phyloP scores from a whole-genome alignment of 1,140 invertebrate genomes.

The Trachymyrmex septentrionalis region DNA sequence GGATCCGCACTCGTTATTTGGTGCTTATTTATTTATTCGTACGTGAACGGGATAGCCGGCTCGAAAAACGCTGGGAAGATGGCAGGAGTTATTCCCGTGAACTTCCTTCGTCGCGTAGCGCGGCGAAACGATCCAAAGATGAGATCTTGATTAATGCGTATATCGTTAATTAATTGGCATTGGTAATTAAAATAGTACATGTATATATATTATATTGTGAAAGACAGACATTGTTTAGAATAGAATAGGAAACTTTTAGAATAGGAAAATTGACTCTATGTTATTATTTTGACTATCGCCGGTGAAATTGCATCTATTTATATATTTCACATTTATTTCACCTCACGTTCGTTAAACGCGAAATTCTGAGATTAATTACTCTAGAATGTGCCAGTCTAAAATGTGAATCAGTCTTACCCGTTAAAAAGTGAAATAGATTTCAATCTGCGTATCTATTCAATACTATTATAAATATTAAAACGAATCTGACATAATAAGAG shows the following conservation, averaged over 20 bases:
- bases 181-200: neutral
- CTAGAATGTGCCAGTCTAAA: neutral
- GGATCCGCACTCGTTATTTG: constrained; percentile 42
- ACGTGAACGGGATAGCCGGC: neutral
- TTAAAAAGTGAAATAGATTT: constrained; percentile 5
- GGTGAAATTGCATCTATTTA: neutral
- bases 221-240: constrained; percentile 1
- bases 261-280: neutral
- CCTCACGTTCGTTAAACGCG: neutral
- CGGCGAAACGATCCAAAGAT: constrained; percentile 1
- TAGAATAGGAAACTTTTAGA: neutral
- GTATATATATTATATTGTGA: neutral
- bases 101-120: constrained; percentile 3
- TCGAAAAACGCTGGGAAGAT: constrained; percentile 15
- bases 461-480: neutral
- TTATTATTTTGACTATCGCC: constrained; percentile 10
- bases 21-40: constrained; percentile 64
- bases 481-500: neutral
- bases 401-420: neutral
- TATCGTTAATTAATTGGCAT: constrained; percentile 9
- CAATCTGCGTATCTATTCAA: neutral
- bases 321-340: constrained; percentile 28
- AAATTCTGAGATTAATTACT: constrained; percentile 19
- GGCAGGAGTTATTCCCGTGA: neutral
- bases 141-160: neutral